Conservation (phyloP, 2,797 vertebrate species). For the Lithobates pipiens region DNA sequence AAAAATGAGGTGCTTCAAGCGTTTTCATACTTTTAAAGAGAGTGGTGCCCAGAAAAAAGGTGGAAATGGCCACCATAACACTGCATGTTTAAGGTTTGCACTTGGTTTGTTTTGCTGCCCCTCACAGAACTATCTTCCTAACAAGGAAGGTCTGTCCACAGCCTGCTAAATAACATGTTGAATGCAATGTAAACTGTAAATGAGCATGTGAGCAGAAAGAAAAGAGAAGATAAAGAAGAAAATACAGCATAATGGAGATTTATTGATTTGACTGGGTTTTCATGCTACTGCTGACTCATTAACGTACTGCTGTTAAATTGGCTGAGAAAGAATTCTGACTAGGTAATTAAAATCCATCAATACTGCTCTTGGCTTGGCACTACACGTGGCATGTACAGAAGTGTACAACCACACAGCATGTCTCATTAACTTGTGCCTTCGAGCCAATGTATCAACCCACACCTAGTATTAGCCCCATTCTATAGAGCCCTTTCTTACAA, state of each 20-base stretch:
- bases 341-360: constrained; percentile 42
- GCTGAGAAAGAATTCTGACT: constrained; percentile 4
- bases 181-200: constrained; percentile 22
- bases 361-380: neutral
- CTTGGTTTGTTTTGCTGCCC: neutral
- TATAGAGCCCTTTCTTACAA: neutral
- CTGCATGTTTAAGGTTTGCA: too few relatives aligned
- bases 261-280: constrained; percentile 42
- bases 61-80: too few relatives aligned
- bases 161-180: constrained; percentile 16
- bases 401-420: constrained; percentile 4
- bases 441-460: constrained; percentile 10
- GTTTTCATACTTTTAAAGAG: too few relatives aligned
- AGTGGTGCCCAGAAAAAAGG: too few relatives aligned
- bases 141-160: neutral
- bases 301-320: constrained; percentile 20
- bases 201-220: constrained; percentile 10
- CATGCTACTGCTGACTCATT: constrained; percentile 22
- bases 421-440: constrained; percentile 45
- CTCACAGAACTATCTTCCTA: neutral
- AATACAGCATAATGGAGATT: neutral
- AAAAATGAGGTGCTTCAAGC: too few relatives aligned
- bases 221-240: constrained; percentile 19
- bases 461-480: neutral
- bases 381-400: neutral